Evolutionary conservation across 1,140 invertebrate species (phyloP).

Genomic region (Drosophila leontia): DNA sequence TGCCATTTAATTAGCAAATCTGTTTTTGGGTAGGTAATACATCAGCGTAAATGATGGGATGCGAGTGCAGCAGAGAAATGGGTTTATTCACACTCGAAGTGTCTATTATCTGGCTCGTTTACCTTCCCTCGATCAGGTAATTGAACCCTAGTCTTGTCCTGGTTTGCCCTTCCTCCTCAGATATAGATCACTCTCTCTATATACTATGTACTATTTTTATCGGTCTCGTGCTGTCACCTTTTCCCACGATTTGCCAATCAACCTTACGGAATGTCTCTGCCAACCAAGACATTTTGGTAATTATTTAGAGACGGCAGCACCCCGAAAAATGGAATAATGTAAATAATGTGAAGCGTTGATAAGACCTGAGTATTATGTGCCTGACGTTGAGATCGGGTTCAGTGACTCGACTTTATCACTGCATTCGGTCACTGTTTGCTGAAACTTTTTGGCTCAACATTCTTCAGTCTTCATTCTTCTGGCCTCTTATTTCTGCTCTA

Average conservation of each 20-base stretch:
- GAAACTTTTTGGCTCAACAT: slow-evolving; percentile 43
- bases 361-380: slow-evolving; percentile 34
- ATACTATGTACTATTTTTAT: neutral
- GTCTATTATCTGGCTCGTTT: slow-evolving; percentile 62
- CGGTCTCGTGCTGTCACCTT: slow-evolving; percentile 17
- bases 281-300: slow-evolving; percentile 35
- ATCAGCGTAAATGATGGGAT: slow-evolving; percentile 67
- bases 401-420: slow-evolving; percentile 52
- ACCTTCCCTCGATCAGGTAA: slow-evolving; percentile 43
- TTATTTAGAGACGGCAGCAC: slow-evolving; percentile 24
- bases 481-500: slow-evolving; percentile 18
- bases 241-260: slow-evolving; percentile 59
- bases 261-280: neutral
- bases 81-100: slow-evolving; percentile 66
- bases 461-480: slow-evolving; percentile 12
- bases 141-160: slow-evolving; percentile 42
- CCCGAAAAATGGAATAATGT: slow-evolving; percentile 16
- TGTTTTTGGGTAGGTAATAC: slow-evolving; percentile 68
- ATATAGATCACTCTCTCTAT: slow-evolving; percentile 5
- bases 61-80: slow-evolving; percentile 40
- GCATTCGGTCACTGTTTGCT: slow-evolving; percentile 31
- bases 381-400: slow-evolving; percentile 40
- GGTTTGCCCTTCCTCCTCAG: slow-evolving; percentile 30
- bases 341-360: slow-evolving; percentile 35
- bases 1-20: slow-evolving; percentile 70